Conservation (phyloP, 2,888 invertebrate species). For the Thumatha senex region DNA sequence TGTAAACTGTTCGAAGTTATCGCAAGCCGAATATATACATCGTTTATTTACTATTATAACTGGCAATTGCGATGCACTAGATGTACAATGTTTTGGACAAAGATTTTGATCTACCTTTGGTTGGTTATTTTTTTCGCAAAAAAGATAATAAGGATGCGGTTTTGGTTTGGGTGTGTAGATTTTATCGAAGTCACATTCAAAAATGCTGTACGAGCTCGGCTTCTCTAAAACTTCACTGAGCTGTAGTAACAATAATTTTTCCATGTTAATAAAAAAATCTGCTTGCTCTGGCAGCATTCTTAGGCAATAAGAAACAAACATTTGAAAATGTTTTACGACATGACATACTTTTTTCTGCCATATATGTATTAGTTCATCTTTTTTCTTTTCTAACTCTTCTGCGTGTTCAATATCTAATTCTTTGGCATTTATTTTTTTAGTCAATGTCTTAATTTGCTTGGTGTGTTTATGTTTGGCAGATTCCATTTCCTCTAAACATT, state of each 20-base stretch:
- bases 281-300: conserved; percentile 65
- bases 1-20: conserved; percentile 60
- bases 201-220: conserved; percentile 50
- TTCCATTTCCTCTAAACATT: conserved; percentile 53
- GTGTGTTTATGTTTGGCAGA: conserved; percentile 49
- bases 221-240: conserved; percentile 42
- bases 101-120: conserved; percentile 53
- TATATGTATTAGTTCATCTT: conserved; percentile 46
- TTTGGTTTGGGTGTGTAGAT: conserved; percentile 50
- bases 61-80: conserved; percentile 62
- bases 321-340: conserved; percentile 67
- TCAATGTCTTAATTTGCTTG: conserved; percentile 53
- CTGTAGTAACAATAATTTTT: conserved; percentile 71
- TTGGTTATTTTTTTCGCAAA: conserved; percentile 61
- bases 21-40: conserved; percentile 67
- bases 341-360: conserved; percentile 70
- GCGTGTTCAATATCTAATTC: conserved; percentile 55
- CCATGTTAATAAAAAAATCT: conserved; percentile 73
- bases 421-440: conserved; percentile 48
- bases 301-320: conserved; percentile 64
- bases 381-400: conserved; percentile 51
- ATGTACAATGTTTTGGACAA: conserved; percentile 60
- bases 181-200: conserved; percentile 44
- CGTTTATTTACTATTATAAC: conserved; percentile 68
- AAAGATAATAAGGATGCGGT: conserved; percentile 64